Evolutionary conservation across 2,113 vertebrate species (phyloP), one percentile per base, ranked within the genome.

Genomic region (Catharus fuscescens): DNA sequence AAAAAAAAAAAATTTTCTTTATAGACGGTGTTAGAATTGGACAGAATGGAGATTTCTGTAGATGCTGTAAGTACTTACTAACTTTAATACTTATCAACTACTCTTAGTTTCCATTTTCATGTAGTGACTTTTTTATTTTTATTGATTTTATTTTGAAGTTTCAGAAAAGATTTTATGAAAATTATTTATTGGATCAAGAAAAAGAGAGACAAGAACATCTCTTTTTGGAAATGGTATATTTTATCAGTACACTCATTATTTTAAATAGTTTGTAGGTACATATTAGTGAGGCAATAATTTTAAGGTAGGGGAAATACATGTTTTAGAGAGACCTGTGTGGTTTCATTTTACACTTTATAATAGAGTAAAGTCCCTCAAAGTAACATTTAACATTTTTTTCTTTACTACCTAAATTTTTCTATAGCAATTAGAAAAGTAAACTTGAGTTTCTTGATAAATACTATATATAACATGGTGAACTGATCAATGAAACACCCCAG

Each of bases 131-230:
- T 81, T 81, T 66, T 73, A 71, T 93, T 96, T 93, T 93, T 84
- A 93, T 80, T 92, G 65, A 88, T 96, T 90, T 96, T 81, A 82
- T 95, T 97, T 97, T 96, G 84, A 97, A 95, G 98, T 99, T 99
- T 97, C 99, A 99, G 94, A 99, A 99, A 98, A 98, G 98, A 66
- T 98, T 98, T 97, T 98, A 99, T 36, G 96, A 99, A 97, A 98
- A 98, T 96, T 98, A 99, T 96, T 96, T 99, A 62, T 97, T 99
- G 96, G 98, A 99, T 97, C 98, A 99, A 97, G 99, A 99, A 96
- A 99, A 99, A 95, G 98, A 99, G 88, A 99, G 98, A 97, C 98
- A 99, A 97, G 99, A 99, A 78, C 98, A 97, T n/a, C 97, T 99
- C 47, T 98, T 99, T 92, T 97, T 99, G 96, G 98, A 99, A 98